A percentile compares a stretch with the other conserved stretches of the same genome.
These are phyloP conservation scores for Scaptomyza caliginosa DNA, from an alignment of 2,888 invertebrate species.

Conservation along the genomic window DNA sequence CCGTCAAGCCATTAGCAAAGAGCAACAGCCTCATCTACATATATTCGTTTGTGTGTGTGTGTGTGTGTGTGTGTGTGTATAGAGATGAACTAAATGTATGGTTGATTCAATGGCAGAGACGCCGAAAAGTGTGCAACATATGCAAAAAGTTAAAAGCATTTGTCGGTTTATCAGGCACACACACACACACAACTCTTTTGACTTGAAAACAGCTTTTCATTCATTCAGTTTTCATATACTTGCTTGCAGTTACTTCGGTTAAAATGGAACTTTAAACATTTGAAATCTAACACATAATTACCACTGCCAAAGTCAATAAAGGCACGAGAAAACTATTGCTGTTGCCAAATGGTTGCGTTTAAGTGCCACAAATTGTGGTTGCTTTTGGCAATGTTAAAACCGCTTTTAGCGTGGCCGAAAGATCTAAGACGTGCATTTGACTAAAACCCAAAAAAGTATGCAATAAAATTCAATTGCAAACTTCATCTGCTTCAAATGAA, in stretches of 20 bases:
- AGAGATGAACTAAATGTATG: conserved; percentile 6
- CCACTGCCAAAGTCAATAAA: conserved; percentile 57
- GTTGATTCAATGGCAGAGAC: conserved; percentile 13
- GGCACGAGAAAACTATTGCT: conserved; percentile 1
- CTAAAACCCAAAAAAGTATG: conserved; percentile 56
- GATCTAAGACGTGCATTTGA: conserved; percentile 28
- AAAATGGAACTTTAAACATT: no score
- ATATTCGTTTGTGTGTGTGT: background rate
- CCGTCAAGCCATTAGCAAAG: conserved; percentile 64
- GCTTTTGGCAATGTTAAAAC: conserved; percentile 35
- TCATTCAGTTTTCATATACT: conserved; percentile 29
- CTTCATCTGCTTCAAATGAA: conserved; percentile 58
- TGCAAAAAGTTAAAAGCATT: conserved; percentile 72
- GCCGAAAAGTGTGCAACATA: conserved; percentile 67
- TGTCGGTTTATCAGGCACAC: conserved; percentile 48
- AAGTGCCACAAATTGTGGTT: conserved; percentile 28
- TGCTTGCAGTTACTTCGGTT: conserved; percentile 28
- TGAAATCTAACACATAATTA: conserved; percentile 58
- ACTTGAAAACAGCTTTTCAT: conserved; percentile 34
- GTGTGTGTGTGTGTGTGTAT: conserved; percentile 3
- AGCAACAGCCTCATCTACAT: conserved; percentile 62
- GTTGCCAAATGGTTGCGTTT: conserved; percentile 28
- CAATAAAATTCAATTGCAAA: conserved; percentile 78
- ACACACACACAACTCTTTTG: conserved; percentile 6
- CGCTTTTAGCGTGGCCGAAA: conserved; percentile 20